phyloP scores from a whole-genome alignment of 2,797 vertebrate species.

The Falco columbarius region DNA sequence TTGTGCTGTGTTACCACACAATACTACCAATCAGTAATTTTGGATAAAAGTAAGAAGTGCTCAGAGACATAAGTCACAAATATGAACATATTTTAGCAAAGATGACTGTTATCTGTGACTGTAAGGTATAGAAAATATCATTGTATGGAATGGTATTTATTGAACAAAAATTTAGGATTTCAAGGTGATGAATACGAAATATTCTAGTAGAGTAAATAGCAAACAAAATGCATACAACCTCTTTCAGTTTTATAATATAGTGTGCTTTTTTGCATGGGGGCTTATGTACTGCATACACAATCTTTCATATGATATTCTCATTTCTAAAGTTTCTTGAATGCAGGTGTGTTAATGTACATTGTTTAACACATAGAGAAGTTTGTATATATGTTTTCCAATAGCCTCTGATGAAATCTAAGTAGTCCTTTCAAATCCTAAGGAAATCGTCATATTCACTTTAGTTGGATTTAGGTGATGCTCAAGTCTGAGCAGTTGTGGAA shows the following conservation, averaged over 20 bases:
- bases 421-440: not conserved
- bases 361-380: not conserved
- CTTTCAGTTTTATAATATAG: not conserved
- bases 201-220: not conserved
- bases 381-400: not conserved
- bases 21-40: not conserved
- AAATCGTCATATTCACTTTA: not conserved
- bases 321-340: not conserved
- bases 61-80: not conserved
- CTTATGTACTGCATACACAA: not conserved
- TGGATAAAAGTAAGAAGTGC: not conserved
- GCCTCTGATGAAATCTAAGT: not conserved
- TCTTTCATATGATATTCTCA: not conserved
- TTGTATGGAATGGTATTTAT: not conserved
- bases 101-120: not conserved
- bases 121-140: not conserved
- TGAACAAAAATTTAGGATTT: not conserved
- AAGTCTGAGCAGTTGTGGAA: not conserved
- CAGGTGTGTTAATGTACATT: not conserved
- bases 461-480: not conserved
- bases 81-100: not conserved
- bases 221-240: not conserved
- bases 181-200: not conserved
- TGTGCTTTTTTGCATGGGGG: not conserved
- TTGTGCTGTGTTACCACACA: not conserved